Base-by-base conservation (phyloP, 2,113 vertebrate species). In the Xiphorhynchus elegans region DNA sequence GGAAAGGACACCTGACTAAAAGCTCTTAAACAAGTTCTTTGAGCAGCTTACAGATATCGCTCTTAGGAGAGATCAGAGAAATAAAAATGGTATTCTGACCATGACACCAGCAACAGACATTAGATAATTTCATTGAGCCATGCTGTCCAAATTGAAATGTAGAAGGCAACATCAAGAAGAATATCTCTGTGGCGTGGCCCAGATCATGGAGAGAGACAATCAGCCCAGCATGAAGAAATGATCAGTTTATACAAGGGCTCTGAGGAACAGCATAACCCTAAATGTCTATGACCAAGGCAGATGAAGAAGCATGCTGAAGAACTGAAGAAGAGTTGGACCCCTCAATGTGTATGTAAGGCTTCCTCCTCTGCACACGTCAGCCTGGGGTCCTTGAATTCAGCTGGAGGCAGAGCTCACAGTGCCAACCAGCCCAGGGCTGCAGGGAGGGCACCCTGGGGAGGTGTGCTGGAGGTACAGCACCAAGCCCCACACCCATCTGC, bases 401-500 rank as follows among this genome's bases (percentile, higher is more conserved):
- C 8, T 21, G 73, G 40, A 31, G 46, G 46, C 60, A 89, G 64
- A 84, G 77, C 74, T 49, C 12, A 2, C 49, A 17, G 19, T 0
- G 0, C n/a, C 53, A 23, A 1, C 16, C 24, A 24, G 55, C 6
- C 26, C 33, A 0, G 1, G 3, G 37, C 73, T 35, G 59, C 44
- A 17, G 58, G 31, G 28, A 13, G 56, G 25, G 25, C 25, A 10
- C 13, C 11, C 42, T 12, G 42, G 33, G n/a, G n/a, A 7, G 2
- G 7, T 28, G 14, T 56, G 29, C 39, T 37, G 52, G 23, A 35
- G 85, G 33, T 69, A 29, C 84, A 49, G 5, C 1, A 52, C 15
- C 40, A 35, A 81, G 35, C 13, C 47, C 17, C 1, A 1, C 46
- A 35, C 33, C 23, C 88, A 37, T 21, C 49, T n/a, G 13, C n/a